These are phyloP conservation scores for Meleagris gallopavo DNA, from an alignment of 2,113 vertebrate species.

Conservation along the genomic window DNA sequence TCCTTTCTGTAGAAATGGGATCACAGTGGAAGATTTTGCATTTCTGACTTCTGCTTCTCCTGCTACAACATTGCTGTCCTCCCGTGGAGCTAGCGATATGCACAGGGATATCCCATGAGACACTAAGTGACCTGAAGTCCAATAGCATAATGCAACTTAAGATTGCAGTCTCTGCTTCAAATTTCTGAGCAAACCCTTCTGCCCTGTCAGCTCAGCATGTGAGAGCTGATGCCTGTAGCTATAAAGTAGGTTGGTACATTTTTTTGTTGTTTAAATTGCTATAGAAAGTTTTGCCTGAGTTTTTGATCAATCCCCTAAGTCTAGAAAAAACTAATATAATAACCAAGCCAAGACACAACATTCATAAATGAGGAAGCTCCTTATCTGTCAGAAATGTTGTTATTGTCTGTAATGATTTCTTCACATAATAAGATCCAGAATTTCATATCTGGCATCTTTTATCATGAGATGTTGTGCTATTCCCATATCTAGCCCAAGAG, in stretches of 20 bases:
- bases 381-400: background rate
- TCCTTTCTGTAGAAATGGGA: background rate
- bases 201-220: background rate
- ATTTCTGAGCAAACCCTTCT: background rate
- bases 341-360: background rate
- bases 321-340: background rate
- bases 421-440: background rate
- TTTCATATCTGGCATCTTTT: conserved; percentile 16
- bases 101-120: accelerated
- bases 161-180: background rate
- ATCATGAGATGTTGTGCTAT: background rate
- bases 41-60: background rate
- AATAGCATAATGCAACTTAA: background rate
- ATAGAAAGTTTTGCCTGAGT: background rate
- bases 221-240: background rate
- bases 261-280: background rate
- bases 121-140: background rate
- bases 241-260: background rate
- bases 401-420: conserved; percentile 2
- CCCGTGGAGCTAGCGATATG: background rate
- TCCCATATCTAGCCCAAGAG: background rate
- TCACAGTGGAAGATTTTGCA: background rate
- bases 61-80: background rate
- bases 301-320: background rate
- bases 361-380: background rate